A percentile compares a stretch with the other conserved stretches of the same genome.
Conservation (phyloP, 2,113 vertebrate genomes). For the Psophia crepitans region DNA sequence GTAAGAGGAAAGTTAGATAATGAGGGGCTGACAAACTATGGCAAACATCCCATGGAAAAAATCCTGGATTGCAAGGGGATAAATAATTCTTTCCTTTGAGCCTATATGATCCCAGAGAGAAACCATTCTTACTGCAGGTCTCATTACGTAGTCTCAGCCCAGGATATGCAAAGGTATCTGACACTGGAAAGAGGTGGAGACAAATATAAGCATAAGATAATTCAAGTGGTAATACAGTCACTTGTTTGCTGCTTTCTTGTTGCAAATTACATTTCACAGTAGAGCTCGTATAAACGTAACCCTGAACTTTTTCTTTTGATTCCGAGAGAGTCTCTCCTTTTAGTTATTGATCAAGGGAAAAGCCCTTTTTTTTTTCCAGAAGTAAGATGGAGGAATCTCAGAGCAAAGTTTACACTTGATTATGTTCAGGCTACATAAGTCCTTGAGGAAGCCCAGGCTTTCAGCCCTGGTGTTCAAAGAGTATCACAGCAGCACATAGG, state of each 20-base stretch:
- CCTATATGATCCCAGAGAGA: not conserved
- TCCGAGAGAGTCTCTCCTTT: not conserved
- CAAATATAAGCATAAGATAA: not conserved
- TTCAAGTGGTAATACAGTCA: not conserved
- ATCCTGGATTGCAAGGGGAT: not conserved
- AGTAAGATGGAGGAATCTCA: not conserved
- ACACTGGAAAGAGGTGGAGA: not conserved
- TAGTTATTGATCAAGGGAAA: not conserved
- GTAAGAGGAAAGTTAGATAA: not conserved
- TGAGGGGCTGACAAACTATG: not conserved
- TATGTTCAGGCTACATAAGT: accelerated
- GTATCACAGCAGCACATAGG: not conserved
- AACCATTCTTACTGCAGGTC: not conserved
- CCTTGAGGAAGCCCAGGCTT: not conserved
- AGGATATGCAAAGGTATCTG: not conserved
- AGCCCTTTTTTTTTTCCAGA: not conserved
- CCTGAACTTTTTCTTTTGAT: not conserved
- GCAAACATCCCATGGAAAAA: not conserved
- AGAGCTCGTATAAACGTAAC: not conserved
- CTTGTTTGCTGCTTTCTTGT: not conserved
- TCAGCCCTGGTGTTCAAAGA: not conserved
- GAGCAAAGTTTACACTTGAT: not conserved
- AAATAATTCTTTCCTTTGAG: not conserved
- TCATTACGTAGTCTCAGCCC: not conserved
- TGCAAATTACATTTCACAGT: not conserved